Conservation (phyloP, 2,797 vertebrate species). For the Xerus rutilus region DNA sequence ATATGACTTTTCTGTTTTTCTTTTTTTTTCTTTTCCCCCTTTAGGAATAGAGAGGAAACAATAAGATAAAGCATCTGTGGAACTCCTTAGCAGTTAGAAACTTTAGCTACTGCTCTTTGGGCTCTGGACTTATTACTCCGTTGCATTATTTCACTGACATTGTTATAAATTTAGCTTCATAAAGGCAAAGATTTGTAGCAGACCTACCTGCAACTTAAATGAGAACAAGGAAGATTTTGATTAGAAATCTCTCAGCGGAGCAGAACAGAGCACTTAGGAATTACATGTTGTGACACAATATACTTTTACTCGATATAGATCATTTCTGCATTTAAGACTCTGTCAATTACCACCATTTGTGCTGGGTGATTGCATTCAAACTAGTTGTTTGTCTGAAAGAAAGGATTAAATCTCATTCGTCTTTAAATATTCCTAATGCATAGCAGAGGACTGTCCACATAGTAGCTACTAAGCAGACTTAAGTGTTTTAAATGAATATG, state of each 20-base stretch:
- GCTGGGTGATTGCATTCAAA: conserved; percentile 46
- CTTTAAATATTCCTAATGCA: conserved; percentile 17
- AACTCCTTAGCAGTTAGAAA: neutral
- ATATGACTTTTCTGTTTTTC: neutral
- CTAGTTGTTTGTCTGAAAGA: conserved; percentile 30
- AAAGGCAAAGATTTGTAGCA: neutral
- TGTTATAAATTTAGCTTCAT: conserved; percentile 46
- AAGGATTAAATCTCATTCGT: neutral
- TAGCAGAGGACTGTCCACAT: neutral
- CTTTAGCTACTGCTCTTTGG: neutral
- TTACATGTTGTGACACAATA: neutral
- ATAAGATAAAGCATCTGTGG: neutral
- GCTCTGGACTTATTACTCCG: neutral
- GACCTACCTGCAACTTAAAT: neutral
- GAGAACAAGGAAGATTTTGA: conserved; percentile 47
- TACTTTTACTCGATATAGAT: neutral
- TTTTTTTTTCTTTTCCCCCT: neutral
- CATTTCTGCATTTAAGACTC: conserved; percentile 16
- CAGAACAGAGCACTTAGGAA: neutral
- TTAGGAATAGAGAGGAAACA: neutral
- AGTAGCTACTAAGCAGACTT: neutral
- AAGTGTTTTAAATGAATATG: neutral
- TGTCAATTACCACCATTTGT: neutral
- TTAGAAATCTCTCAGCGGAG: conserved; percentile 41
- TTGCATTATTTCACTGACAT: conserved; percentile 21